Conservation (phyloP, 2,797 vertebrate genomes). For the Galaxias olidus region DNA sequence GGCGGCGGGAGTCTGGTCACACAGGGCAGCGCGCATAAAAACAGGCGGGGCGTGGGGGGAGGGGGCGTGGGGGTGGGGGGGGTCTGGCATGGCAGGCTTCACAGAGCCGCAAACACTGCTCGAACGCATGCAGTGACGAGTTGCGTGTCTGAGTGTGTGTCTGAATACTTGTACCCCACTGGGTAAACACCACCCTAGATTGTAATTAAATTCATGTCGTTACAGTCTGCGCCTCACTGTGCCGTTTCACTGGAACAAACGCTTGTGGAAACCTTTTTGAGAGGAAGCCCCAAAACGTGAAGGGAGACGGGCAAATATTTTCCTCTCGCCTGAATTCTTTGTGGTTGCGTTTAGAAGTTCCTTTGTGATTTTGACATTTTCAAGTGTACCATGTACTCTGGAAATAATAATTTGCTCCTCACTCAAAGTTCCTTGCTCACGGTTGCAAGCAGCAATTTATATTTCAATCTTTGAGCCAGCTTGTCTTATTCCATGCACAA, state of each 20-base stretch:
- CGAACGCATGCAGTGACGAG: neutral
- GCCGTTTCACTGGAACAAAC: constrained; percentile 59
- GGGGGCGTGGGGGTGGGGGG: neutral
- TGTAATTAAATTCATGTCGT: constrained; percentile 67
- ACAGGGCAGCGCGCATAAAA: neutral
- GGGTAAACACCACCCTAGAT: constrained; percentile 58
- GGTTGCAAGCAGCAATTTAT: neutral
- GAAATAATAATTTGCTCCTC: neutral
- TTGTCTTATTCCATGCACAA: neutral
- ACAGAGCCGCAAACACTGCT: constrained; percentile 1
- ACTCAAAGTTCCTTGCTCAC: constrained; percentile 16
- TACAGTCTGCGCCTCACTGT: constrained; percentile 47
- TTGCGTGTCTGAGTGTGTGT: neutral
- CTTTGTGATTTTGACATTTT: constrained; percentile 44
- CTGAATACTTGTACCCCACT: constrained; percentile 51
- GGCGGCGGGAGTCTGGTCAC: neutral
- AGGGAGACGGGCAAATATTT: constrained; percentile 36
- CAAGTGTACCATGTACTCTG: constrained; percentile 10
- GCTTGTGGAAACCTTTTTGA: constrained; percentile 40
- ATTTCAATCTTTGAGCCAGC: constrained; percentile 19
- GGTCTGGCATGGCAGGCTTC: neutral
- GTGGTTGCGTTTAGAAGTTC: constrained; percentile 12
- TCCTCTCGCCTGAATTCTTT: constrained; percentile 37
- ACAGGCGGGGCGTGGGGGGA: neutral
- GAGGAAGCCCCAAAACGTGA: constrained; percentile 34